Conservation (phyloP, 2,113 vertebrate genomes). For the Poeciliopsis occidentalis region DNA sequence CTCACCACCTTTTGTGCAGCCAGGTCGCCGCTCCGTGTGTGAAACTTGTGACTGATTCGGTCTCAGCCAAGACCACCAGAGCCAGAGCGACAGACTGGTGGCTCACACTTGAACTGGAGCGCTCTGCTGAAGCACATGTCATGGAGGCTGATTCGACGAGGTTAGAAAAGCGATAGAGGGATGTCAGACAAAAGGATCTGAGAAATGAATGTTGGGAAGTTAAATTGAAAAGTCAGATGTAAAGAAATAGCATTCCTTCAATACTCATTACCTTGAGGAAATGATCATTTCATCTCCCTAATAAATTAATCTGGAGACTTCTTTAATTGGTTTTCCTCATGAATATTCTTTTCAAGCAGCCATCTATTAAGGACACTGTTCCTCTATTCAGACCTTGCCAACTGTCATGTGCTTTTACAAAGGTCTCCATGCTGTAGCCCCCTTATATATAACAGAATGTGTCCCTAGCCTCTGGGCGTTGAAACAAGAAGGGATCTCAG, state of each 20-base stretch:
- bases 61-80: conserved; percentile 59
- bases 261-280: conserved; percentile 29
- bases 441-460: conserved; percentile 40
- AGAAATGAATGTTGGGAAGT: conserved; percentile 21
- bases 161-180: conserved; percentile 36
- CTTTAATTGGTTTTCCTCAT: conserved; percentile 55
- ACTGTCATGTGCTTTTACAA: conserved; percentile 58
- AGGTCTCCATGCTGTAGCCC: conserved; percentile 47
- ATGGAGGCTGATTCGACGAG: conserved; percentile 25
- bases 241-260: conserved; percentile 32
- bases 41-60: conserved; percentile 45
- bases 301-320: conserved; percentile 26
- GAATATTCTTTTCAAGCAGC: conserved; percentile 53
- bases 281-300: conserved; percentile 30
- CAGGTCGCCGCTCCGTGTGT: conserved; percentile 48
- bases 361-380: conserved; percentile 43
- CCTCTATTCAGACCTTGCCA: conserved; percentile 59
- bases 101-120: conserved; percentile 44
- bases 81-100: conserved; percentile 39
- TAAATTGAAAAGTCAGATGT: conserved; percentile 33
- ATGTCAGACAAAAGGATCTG: conserved; percentile 28
- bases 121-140: conserved; percentile 45
- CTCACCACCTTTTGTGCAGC: conserved; percentile 28
- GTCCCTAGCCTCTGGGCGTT: conserved; percentile 50
- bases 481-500: conserved; percentile 44